phyloP scores from a whole-genome alignment of 2,888 invertebrate species.

The Parthenolecanium corni region DNA sequence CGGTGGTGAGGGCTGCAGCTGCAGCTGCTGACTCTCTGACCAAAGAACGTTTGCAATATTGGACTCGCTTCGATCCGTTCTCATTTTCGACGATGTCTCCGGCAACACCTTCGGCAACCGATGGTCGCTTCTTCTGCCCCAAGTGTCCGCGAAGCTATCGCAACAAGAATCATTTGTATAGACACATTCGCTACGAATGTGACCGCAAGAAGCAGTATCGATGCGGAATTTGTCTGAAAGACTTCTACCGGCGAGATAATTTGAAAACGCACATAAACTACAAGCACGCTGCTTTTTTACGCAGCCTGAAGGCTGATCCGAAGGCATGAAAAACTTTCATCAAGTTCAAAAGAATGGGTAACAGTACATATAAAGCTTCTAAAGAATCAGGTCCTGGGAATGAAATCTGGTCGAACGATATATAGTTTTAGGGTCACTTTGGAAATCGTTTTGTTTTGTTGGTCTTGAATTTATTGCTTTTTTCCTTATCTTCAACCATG shows the following conservation, averaged over 20 bases:
- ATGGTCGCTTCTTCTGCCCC: conserved; percentile 31
- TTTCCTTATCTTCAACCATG: too few relatives aligned
- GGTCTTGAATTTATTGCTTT: too few relatives aligned
- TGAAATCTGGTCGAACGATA: too few relatives aligned
- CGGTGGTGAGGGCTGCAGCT: conserved; percentile 22
- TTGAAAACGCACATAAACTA: conserved; percentile 32
- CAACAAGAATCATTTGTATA: conserved; percentile 32
- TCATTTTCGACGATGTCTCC: conserved; percentile 19
- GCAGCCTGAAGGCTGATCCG: conserved; percentile 22
- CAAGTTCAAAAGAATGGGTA: too few relatives aligned
- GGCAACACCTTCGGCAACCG: conserved; percentile 4
- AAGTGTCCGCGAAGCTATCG: conserved; percentile 33
- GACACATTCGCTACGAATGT: conserved; percentile 39
- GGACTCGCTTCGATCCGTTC: conserved; percentile 28
- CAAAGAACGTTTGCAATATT: conserved; percentile 31
- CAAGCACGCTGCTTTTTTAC: conserved; percentile 30
- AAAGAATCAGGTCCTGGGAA: too few relatives aligned
- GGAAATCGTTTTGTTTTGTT: too few relatives aligned
- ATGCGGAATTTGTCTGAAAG: conserved; percentile 38
- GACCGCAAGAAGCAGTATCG: conserved; percentile 40
- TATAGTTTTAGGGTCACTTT: too few relatives aligned
- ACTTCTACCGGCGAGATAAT: conserved; percentile 35
- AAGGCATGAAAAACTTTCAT: too few relatives aligned
- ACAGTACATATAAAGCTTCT: too few relatives aligned
- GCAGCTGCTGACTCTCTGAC: conserved; percentile 26